These are phyloP conservation scores for Xerus rutilus DNA, from an alignment of 2,797 vertebrate species.

Conservation along the genomic window DNA sequence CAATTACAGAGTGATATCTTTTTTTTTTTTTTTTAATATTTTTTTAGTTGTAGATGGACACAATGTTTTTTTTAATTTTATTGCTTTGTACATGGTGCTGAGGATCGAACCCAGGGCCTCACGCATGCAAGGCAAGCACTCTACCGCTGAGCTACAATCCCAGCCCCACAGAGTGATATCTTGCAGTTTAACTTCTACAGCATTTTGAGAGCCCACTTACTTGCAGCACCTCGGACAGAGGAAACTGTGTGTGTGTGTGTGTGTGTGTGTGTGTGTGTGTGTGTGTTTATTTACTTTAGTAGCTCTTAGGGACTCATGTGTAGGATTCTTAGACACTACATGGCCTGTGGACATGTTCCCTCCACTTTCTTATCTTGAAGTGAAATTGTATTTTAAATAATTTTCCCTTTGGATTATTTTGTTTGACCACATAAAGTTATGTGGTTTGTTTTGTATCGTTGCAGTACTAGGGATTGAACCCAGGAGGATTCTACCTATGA, in stretches of 20 bases:
- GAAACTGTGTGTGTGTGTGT: not conserved
- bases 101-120: no score
- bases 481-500: not conserved
- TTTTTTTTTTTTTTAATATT: no score
- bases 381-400: not conserved
- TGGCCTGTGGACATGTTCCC: not conserved
- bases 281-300: not conserved
- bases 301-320: not conserved
- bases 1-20: not conserved
- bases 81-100: no score
- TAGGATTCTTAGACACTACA: not conserved
- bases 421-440: not conserved
- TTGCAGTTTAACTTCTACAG: not conserved
- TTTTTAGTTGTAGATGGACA: no score
- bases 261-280: no score
- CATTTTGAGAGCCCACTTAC: not conserved
- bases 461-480: not conserved
- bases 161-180: not conserved
- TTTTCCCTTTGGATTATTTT: not conserved
- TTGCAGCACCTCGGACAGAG: slow-evolving; percentile 55
- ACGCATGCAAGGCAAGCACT: no score
- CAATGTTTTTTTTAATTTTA: no score
- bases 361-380: not conserved
- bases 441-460: not conserved
- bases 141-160: no score